Conservation (phyloP, 2,888 invertebrate genomes). For the Caenorhabditis sp. region DNA sequence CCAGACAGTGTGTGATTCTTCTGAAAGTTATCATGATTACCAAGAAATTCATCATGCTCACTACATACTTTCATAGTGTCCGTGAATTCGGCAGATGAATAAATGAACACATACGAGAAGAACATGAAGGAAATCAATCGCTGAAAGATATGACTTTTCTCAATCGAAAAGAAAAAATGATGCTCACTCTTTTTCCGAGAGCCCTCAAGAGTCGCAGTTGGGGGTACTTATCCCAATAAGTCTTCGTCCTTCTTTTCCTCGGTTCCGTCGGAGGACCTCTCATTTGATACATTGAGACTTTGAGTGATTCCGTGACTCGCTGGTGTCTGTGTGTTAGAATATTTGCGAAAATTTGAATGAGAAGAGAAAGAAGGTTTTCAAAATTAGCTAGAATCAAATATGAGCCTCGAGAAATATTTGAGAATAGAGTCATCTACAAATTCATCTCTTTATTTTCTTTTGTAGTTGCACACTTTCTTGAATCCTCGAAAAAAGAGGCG, state of each 20-base stretch:
- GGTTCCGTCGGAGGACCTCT: no score
- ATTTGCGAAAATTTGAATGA: no score
- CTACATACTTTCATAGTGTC: neutral
- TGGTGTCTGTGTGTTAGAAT: no score
- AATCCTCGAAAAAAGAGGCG: slow-evolving; percentile 1
- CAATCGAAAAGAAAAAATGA: no score
- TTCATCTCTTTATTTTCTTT: neutral
- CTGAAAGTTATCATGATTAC: no score
- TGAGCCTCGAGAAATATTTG: no score
- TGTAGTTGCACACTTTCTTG: slow-evolving; percentile 36
- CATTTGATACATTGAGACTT: no score
- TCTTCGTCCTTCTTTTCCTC: neutral
- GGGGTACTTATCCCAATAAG: slow-evolving; percentile 44
- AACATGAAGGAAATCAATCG: slow-evolving; percentile 15
- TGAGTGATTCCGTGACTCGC: no score
- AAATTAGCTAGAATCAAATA: no score
- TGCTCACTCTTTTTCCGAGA: slow-evolving; percentile 6
- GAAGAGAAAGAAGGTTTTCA: no score
- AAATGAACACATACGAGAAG: slow-evolving; percentile 36
- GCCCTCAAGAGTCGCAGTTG: slow-evolving; percentile 14
- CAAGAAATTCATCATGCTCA: neutral
- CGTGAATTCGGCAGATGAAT: slow-evolving; percentile 16
- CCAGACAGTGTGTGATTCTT: neutral
- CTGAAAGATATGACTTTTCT: neutral
- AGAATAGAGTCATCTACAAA: no score